Base-by-base conservation (phyloP, 2,888 invertebrate genomes). In the Meta bourneti region DNA sequence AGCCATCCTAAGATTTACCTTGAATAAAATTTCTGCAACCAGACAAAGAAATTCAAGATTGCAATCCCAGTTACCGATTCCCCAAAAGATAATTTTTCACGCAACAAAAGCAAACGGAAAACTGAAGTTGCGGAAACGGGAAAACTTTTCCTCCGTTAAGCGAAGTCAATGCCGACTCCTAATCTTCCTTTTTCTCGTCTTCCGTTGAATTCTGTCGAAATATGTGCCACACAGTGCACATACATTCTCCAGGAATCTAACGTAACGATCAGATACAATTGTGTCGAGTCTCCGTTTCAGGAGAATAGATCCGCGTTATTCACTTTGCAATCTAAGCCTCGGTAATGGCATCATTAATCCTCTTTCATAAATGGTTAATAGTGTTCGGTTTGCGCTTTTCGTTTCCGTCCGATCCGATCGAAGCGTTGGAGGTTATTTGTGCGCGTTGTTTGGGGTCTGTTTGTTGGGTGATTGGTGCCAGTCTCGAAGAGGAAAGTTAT, bases 341-440 rank as follows among this genome's bases (percentile, higher is more conserved):
- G 9, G 74, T 84, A 84, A 84, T 84, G 75, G 74, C 54, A 9
- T 54, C 83, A 48, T 84, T 84, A 84, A 84, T 84, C 74, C 72
- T 84, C 52, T 7, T 54, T 84, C 74, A 84, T 84, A 74, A 83
- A 84, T 74, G 52, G 61, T 61, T 61, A 61, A 61, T 61, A 61
- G 61, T 61, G 61, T 61, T 16, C 61, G 61, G 13, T 61, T 61
- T 7, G 8, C 61, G 61, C 61, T 61, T 61, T 61, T 61, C 61
- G 34, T 34, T 34, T 61, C 61, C 7, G 61, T 61, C 61, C 61
- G 11, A 61, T 61, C 61, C 61, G 13, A 61, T 34, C 34, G 34
- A 34, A 34, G 34, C 34, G 34, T 34, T 34, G 34, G 34, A 34
- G 34, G 61, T 61, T 61, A 9, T 61, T 61, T 61, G 61, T 61